phyloP scores from a whole-genome alignment of 2,113 vertebrate genomes.

The Syngnathus floridae region DNA sequence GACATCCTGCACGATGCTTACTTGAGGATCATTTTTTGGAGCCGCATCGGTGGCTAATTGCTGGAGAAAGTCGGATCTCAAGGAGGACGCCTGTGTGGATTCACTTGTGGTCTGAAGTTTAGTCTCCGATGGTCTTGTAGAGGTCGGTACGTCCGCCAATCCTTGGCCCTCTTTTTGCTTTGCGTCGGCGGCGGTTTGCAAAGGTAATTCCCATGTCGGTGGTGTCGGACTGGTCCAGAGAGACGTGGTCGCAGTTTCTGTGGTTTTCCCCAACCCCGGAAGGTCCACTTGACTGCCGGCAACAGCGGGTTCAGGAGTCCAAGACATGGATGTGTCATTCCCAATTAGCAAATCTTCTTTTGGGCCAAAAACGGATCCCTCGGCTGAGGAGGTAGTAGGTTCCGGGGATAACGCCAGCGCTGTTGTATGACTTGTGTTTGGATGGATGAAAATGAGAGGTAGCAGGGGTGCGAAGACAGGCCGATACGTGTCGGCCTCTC shows the following conservation, averaged over 20 bases:
- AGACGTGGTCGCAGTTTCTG: conserved; percentile 40
- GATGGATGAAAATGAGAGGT: conserved; percentile 69
- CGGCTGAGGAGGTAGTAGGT: background rate
- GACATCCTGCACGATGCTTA: conserved; percentile 45
- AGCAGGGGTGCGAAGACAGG: conserved; percentile 73
- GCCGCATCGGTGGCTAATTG: conserved; percentile 10
- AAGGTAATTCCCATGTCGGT: conserved; percentile 37
- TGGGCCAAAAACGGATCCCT: background rate
- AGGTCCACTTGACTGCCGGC: conserved; percentile 11
- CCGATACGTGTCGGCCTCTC: conserved; percentile 80
- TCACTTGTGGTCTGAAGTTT: conserved; percentile 39
- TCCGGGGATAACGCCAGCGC: conserved; percentile 16
- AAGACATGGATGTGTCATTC: conserved; percentile 32
- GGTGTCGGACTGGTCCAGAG: conserved; percentile 35
- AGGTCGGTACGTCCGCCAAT: conserved; percentile 29
- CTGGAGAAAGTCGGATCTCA: conserved; percentile 13
- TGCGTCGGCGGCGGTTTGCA: conserved; percentile 39
- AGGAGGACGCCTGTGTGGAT: conserved; percentile 25
- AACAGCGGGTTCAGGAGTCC: conserved; percentile 17
- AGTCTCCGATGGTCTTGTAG: conserved; percentile 31
- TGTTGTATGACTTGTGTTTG: conserved; percentile 52
- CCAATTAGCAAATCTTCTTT: conserved; percentile 12
- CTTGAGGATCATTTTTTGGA: conserved; percentile 50
- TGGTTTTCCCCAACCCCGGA: conserved; percentile 46
- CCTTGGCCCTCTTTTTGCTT: conserved; percentile 30